Conservation (phyloP, 2,888 invertebrate species). For the Plebejus anna region DNA sequence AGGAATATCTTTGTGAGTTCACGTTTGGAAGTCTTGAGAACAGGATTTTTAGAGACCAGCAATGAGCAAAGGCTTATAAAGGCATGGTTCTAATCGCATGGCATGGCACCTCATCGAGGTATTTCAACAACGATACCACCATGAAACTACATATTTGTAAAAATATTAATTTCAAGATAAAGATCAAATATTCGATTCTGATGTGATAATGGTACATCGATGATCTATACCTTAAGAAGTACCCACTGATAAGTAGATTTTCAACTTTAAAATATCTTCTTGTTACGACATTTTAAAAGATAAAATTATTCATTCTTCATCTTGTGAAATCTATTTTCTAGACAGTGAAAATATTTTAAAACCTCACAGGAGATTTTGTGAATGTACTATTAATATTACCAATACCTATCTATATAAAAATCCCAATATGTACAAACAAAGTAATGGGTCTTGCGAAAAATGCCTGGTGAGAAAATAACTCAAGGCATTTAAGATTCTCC, state of each 20-base stretch:
- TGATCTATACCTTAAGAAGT: background rate
- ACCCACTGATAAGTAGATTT: background rate
- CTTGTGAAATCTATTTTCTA: conserved; percentile 4
- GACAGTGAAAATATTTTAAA: background rate
- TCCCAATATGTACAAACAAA: too few relatives aligned
- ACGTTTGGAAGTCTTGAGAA: background rate
- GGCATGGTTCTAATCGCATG: too few relatives aligned
- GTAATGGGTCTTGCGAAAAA: too few relatives aligned
- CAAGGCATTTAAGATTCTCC: too few relatives aligned
- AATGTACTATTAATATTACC: too few relatives aligned
- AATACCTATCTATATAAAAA: too few relatives aligned
- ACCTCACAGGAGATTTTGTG: too few relatives aligned
- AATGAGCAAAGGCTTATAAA: too few relatives aligned
- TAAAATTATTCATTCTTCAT: background rate
- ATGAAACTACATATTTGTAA: background rate
- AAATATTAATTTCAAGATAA: background rate
- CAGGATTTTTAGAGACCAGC: background rate
- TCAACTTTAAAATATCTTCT: background rate
- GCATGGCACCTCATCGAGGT: too few relatives aligned
- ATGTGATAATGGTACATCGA: background rate
- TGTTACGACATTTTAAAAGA: background rate
- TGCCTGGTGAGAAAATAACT: too few relatives aligned
- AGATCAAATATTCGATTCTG: background rate
- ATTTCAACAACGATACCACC: background rate
- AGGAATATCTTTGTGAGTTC: background rate